Percentiles rank a stretch among this genome's conserved stretches.
Conservation (phyloP, 2,113 vertebrate genomes). For the Cacatua alba region DNA sequence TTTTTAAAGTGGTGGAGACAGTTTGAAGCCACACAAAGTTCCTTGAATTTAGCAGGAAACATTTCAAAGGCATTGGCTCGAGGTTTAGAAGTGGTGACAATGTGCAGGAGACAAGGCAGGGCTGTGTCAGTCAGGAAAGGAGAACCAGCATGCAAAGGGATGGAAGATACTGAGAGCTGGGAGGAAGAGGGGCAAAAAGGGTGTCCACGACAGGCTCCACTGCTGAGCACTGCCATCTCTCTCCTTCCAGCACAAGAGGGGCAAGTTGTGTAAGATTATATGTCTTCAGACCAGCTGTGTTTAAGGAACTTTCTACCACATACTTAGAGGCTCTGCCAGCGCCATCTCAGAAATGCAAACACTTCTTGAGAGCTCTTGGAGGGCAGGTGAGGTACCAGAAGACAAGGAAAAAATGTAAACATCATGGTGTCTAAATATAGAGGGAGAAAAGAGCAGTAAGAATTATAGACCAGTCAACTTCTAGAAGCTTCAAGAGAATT, state of each 20-base stretch:
- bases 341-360: conserved; percentile 2
- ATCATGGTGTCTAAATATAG: neutral
- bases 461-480: conserved; percentile 41
- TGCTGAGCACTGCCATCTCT: neutral
- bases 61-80: neutral
- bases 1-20: neutral
- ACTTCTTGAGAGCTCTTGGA: conserved; percentile 27
- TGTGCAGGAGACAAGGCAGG: neutral
- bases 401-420: conserved; percentile 1
- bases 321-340: neutral
- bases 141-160: neutral
- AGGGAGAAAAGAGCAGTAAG: conserved; percentile 1
- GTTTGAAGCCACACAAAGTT: neutral
- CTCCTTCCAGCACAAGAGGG: neutral
- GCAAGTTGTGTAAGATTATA: neutral
- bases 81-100: neutral
- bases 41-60: neutral
- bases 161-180: neutral
- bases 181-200: neutral
- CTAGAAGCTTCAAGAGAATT: conserved; percentile 11
- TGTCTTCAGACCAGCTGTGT: neutral
- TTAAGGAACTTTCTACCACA: neutral
- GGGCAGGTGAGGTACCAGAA: conserved; percentile 43
- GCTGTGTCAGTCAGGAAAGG: neutral
- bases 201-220: neutral